Evolutionary conservation across 2,113 vertebrate species (phyloP).

Genomic region (Athene cunicularia): DNA sequence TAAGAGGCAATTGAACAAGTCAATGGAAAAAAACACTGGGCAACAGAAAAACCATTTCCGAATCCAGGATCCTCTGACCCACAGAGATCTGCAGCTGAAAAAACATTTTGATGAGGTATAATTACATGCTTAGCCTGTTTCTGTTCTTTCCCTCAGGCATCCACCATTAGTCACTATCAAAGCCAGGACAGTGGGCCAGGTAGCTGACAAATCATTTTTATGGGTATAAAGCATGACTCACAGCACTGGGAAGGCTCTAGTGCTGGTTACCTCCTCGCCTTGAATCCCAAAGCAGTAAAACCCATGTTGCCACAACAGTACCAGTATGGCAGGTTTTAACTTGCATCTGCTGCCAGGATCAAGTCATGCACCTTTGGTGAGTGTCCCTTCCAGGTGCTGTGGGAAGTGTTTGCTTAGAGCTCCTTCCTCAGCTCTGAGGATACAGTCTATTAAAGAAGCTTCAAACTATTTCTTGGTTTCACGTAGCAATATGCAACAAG

Average conservation of each 20-base stretch:
- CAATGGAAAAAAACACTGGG: not conserved
- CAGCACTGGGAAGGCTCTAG: not conserved
- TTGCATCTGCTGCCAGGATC: not conserved
- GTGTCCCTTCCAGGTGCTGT: not conserved
- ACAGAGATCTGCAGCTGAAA: not conserved
- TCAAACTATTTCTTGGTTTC: not conserved
- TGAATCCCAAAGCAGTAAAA: not conserved
- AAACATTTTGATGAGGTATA: not conserved
- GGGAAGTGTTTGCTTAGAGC: not conserved
- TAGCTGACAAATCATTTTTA: slow-evolving; percentile 20
- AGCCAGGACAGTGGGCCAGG: slow-evolving; percentile 17
- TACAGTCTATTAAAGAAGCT: not conserved
- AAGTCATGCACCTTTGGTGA: not conserved
- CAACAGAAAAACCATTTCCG: not conserved
- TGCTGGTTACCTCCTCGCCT: not conserved
- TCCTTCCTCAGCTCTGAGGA: not conserved
- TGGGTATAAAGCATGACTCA: slow-evolving; percentile 13
- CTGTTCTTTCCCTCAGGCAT: not conserved
- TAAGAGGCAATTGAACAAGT: not conserved
- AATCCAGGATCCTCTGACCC: not conserved
- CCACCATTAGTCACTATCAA: slow-evolving; percentile 13
- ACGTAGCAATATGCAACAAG: not conserved
- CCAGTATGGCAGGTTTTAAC: not conserved
- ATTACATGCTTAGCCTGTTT: not conserved
- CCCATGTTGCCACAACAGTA: not conserved